Evolutionary conservation across 2,888 invertebrate species (phyloP).

Genomic region (Lithodes maja): DNA sequence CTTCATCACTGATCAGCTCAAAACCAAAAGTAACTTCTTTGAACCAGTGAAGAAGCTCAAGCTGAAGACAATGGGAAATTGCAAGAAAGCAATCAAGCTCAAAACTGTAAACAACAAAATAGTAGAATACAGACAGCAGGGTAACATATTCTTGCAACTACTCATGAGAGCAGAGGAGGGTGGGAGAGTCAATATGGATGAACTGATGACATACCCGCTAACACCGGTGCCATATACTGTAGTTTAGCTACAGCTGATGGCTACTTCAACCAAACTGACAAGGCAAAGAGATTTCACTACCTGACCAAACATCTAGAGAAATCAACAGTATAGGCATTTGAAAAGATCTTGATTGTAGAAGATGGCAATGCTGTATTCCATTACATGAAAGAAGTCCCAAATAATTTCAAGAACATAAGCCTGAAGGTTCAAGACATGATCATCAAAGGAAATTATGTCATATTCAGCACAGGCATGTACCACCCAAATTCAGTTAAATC

Average conservation of each 20-base stretch:
- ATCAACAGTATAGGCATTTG: too few species aligned
- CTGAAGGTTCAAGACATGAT: neutral
- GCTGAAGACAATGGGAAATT: neutral
- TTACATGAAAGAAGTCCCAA: neutral
- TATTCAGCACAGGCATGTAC: slow-evolving; percentile 17
- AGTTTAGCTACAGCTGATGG: slow-evolving; percentile 7
- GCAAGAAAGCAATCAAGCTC: neutral
- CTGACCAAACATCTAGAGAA: slow-evolving; percentile 14
- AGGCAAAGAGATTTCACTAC: neutral
- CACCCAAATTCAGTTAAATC: neutral
- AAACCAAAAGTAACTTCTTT: too few species aligned
- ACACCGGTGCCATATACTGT: neutral
- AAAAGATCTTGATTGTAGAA: too few species aligned
- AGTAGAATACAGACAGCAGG: neutral
- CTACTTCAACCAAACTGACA: slow-evolving; percentile 3
- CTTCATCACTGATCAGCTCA: too few species aligned
- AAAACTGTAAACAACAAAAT: neutral
- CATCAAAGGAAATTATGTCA: neutral
- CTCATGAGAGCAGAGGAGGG: neutral
- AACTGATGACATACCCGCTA: slow-evolving; percentile 19
- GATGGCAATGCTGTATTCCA: slow-evolving; percentile 17
- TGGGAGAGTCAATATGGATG: neutral
- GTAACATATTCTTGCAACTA: neutral
- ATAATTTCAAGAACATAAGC: slow-evolving; percentile 3
- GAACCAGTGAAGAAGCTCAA: too few species aligned